phyloP scores from a whole-genome alignment of 2,797 vertebrate genomes.

The Gymnoscopelus microlampas region DNA sequence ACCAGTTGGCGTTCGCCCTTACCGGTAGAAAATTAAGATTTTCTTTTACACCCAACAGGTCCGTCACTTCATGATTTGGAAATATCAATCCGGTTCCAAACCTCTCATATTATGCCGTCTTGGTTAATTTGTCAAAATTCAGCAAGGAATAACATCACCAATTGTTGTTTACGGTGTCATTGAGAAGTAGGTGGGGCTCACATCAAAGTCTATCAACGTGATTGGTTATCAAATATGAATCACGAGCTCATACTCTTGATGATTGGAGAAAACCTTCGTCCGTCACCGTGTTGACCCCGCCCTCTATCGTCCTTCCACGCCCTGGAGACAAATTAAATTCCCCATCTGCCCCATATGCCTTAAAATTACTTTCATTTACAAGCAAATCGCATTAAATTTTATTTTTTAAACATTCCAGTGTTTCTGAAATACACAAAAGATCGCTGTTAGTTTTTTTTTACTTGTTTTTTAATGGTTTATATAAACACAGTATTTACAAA shows the following conservation, averaged over 20 bases:
- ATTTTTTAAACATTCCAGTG: too few species aligned
- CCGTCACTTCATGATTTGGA: conserved; percentile 35
- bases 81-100: not conserved
- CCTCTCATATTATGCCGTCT: conserved; percentile 11
- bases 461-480: conserved; percentile 67
- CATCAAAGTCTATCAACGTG: not conserved
- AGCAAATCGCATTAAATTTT: too few species aligned
- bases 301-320: too few species aligned
- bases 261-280: conserved; percentile 54
- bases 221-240: conserved; percentile 48
- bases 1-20: conserved; percentile 30
- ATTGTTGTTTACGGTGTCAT: not conserved
- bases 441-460: not conserved
- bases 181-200: conserved; percentile 1
- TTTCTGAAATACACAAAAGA: not conserved
- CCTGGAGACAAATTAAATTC: too few species aligned
- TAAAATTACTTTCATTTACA: too few species aligned
- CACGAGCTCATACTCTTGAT: fast-evolving
- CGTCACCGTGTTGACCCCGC: not conserved
- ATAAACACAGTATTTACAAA: conserved; percentile 82
- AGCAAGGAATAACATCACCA: conserved; percentile 11
- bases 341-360: too few species aligned
- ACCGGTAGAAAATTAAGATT: conserved; percentile 13
- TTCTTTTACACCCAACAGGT: conserved; percentile 19
- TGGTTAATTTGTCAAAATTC: conserved; percentile 12